phyloP scores from a whole-genome alignment of 1,140 invertebrate species.

The Tyrophagus putrescentiae region DNA sequence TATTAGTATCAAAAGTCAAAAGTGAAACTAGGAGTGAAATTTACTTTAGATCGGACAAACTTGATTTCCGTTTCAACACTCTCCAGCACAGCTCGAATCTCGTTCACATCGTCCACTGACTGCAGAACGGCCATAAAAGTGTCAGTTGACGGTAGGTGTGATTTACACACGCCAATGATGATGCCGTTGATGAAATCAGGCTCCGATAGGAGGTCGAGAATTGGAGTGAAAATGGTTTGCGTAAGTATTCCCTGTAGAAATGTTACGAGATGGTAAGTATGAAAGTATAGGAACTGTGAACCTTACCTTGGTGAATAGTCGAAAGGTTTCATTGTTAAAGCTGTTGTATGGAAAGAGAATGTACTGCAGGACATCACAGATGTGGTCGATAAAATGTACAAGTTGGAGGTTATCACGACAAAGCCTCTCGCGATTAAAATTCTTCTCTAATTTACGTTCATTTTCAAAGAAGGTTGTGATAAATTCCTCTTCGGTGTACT shows the following conservation, averaged over 20 bases:
- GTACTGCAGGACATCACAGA: conserved; percentile 68
- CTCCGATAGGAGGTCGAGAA: conserved; percentile 66
- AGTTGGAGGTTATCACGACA: conserved; percentile 27
- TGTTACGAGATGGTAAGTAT: conserved; percentile 21
- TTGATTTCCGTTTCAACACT: conserved; percentile 63
- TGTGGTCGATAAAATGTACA: conserved; percentile 64
- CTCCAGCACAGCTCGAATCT: conserved; percentile 60
- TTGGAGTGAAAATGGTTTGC: conserved; percentile 57
- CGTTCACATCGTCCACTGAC: conserved; percentile 56
- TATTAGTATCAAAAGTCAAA: not conserved
- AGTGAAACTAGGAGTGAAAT: not conserved
- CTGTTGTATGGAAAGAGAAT: conserved; percentile 64
- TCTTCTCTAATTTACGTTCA: conserved; percentile 64
- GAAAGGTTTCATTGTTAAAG: conserved; percentile 63
- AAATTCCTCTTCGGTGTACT: conserved; percentile 37
- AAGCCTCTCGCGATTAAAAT: conserved; percentile 43
- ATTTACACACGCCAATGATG: conserved; percentile 54
- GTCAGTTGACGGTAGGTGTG: conserved; percentile 36
- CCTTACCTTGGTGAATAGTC: conserved; percentile 45
- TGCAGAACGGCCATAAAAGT: conserved; percentile 63
- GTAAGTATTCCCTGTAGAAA: conserved; percentile 59
- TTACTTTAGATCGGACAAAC: conserved; percentile 47
- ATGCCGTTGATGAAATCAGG: conserved; percentile 87
- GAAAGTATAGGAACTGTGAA: conserved; percentile 17
- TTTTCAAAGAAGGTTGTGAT: conserved; percentile 69